phyloP scores from a whole-genome alignment of 2,888 invertebrate species.

The Drosophila kuntzei region DNA sequence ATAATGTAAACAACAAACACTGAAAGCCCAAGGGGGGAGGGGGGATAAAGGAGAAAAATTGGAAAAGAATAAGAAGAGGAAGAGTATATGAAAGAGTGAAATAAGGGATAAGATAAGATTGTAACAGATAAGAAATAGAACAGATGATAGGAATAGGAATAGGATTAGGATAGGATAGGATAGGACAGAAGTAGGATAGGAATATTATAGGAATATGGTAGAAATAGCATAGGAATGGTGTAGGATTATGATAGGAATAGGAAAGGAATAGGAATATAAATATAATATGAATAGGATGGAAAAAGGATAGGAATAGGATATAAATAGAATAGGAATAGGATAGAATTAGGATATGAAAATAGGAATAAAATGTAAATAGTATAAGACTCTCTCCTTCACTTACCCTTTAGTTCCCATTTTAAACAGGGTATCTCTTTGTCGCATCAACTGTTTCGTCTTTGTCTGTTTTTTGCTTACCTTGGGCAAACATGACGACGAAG shows the following conservation, averaged over 20 bases:
- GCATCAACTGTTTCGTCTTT: neutral
- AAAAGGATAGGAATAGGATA: neutral
- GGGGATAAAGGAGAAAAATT: too few species aligned
- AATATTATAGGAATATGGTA: neutral
- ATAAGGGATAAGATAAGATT: neutral
- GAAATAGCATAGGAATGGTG: neutral
- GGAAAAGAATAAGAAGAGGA: neutral
- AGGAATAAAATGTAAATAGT: too few species aligned
- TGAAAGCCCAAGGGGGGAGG: too few species aligned
- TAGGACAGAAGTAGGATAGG: neutral
- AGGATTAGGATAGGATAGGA: neutral
- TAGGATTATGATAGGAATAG: neutral
- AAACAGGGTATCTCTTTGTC: neutral
- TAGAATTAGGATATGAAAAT: neutral
- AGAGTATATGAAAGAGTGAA: neutral
- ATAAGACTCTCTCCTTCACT: too few species aligned
- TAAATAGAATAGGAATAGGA: neutral
- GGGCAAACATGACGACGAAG: conserved; percentile 19
- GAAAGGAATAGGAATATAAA: neutral
- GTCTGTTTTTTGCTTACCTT: conserved; percentile 22
- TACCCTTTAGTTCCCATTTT: neutral
- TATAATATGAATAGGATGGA: neutral
- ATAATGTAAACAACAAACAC: conserved; percentile 56
- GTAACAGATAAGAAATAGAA: neutral
- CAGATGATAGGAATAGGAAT: neutral